Evolutionary conservation across 1,140 invertebrate species (phyloP).

Genomic region (Tenebrio molitor): DNA sequence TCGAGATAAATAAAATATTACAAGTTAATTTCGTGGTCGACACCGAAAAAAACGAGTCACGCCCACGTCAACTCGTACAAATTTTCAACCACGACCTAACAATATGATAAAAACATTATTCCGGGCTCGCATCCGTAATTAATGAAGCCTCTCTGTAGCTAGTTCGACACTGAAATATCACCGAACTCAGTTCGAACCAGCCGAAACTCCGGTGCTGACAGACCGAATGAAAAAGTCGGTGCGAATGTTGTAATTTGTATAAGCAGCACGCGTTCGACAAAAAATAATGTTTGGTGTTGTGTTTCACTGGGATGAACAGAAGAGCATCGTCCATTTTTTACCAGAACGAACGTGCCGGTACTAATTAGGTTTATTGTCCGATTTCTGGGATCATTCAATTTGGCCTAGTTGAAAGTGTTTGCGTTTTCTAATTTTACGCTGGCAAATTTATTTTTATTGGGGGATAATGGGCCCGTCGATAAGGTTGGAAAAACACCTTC

Average conservation of each 20-base stretch:
- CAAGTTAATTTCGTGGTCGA: background rate
- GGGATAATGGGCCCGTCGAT: background rate
- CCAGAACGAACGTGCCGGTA: too few species aligned
- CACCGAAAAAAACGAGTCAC: background rate
- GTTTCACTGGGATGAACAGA: background rate
- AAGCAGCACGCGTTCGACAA: background rate
- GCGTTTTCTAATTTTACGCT: background rate
- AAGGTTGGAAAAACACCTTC: conserved; percentile 1
- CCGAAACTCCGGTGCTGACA: background rate
- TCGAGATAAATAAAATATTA: background rate
- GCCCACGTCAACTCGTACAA: background rate
- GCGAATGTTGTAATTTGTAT: background rate
- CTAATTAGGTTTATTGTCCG: too few species aligned
- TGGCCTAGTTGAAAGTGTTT: background rate
- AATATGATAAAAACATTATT: background rate
- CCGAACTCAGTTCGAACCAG: background rate
- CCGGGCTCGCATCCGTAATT: background rate
- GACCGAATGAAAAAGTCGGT: background rate
- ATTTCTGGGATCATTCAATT: too few species aligned
- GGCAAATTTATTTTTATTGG: background rate
- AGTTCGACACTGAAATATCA: background rate
- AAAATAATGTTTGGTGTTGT: background rate
- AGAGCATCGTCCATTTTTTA: background rate
- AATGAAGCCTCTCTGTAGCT: background rate
- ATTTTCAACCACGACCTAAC: background rate